Conservation (phyloP, 2,797 vertebrate species). For the Pitangus sulphuratus region DNA sequence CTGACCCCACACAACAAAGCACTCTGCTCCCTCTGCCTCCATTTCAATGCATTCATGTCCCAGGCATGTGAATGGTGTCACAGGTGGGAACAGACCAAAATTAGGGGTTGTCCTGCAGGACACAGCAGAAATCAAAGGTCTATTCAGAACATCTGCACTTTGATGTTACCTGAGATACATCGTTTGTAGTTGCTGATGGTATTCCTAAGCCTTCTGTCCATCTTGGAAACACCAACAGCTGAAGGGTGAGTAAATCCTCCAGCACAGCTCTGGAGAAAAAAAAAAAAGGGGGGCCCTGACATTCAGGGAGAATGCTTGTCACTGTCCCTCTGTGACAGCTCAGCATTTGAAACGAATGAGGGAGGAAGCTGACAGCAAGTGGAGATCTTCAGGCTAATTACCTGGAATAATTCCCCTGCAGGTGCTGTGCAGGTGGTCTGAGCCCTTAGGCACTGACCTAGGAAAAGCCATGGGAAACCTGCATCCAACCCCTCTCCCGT, state of each 20-base stretch:
- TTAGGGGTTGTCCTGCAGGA: background rate
- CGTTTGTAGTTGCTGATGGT: background rate
- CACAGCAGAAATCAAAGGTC: background rate
- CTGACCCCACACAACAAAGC: background rate
- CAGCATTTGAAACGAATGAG: background rate
- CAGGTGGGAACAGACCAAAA: background rate
- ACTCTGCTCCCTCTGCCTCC: background rate
- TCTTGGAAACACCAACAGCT: background rate
- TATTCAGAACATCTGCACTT: background rate
- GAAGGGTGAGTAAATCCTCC: background rate
- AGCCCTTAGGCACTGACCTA: background rate
- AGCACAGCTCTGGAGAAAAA: background rate
- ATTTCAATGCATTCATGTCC: accelerated
- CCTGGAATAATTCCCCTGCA: background rate
- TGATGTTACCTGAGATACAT: background rate
- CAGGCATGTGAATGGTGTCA: accelerated
- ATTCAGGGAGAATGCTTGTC: background rate
- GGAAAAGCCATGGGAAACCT: background rate
- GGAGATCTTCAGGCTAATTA: constrained; percentile 37
- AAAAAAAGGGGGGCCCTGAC: background rate
- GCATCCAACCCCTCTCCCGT: background rate
- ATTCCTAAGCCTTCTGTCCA: background rate
- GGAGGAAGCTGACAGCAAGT: background rate
- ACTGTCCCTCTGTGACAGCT: background rate
- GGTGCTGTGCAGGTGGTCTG: constrained; percentile 73